phyloP scores from a whole-genome alignment of 2,888 invertebrate species.

The Cistogaster globosa region DNA sequence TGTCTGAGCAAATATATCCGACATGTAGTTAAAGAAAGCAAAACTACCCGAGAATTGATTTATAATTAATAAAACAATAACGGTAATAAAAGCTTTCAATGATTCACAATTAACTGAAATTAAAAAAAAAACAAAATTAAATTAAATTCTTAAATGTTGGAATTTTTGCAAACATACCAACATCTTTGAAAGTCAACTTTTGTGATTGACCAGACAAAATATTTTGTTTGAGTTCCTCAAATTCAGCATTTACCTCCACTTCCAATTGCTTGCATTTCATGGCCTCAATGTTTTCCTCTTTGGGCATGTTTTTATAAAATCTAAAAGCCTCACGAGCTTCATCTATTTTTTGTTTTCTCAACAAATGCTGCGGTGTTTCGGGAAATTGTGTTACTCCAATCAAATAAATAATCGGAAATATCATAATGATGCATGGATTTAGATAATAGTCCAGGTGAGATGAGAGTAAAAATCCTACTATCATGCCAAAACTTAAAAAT shows the following conservation, averaged over 20 bases:
- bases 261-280: conserved; percentile 70
- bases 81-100: conserved; percentile 75
- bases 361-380: conserved; percentile 79
- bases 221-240: conserved; percentile 51
- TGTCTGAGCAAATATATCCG: conserved; percentile 78
- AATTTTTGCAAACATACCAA: conserved; percentile 65
- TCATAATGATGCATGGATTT: conserved; percentile 77
- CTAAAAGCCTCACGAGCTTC: conserved; percentile 77
- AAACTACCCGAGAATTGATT: conserved; percentile 80
- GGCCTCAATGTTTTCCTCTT: conserved; percentile 72
- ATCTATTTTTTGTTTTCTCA: conserved; percentile 72
- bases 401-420: conserved; percentile 77
- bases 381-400: conserved; percentile 75
- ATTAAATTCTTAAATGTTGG: not conserved
- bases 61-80: conserved; percentile 74
- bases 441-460: conserved; percentile 78
- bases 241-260: conserved; percentile 68
- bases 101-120: conserved; percentile 76
- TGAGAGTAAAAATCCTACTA: conserved; percentile 78
- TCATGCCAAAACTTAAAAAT: conserved; percentile 78
- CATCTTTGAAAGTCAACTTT: conserved; percentile 73
- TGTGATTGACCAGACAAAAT: conserved; percentile 53
- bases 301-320: conserved; percentile 77
- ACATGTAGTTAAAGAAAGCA: conserved; percentile 81
- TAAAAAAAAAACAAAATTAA: not conserved